Percentiles rank a stretch among this genome's conserved stretches.
These are phyloP conservation scores for Rafetus swinhoei DNA, from an alignment of 2,113 vertebrate genomes.

Conservation along the genomic window DNA sequence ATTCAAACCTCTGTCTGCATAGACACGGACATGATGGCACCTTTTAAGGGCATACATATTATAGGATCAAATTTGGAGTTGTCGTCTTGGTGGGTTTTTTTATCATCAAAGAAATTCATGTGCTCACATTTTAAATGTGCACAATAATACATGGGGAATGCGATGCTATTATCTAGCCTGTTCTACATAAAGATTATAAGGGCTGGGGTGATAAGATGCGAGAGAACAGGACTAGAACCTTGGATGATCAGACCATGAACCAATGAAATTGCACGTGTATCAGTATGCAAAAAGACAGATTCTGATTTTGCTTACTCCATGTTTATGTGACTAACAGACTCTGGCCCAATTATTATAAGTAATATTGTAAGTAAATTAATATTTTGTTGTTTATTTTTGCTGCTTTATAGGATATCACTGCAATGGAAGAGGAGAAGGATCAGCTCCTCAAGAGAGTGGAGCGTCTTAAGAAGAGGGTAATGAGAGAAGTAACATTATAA, in stretches of 20 bases:
- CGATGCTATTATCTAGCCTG: conserved; percentile 52
- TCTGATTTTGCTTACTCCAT: neutral
- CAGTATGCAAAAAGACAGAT: neutral
- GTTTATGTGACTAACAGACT: neutral
- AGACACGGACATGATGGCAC: neutral
- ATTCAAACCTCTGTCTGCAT: neutral
- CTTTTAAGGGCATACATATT: conserved; percentile 25
- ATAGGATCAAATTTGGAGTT: conserved; percentile 23
- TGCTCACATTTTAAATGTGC: conserved; percentile 64
- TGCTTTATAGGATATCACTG: conserved; percentile 89
- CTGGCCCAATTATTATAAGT: neutral
- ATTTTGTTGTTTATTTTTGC: neutral
- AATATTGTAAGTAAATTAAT: neutral
- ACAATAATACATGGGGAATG: conserved; percentile 29
- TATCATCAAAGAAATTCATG: conserved; percentile 50
- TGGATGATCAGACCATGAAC: conserved; percentile 33
- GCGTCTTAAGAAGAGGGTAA: conserved; percentile 94
- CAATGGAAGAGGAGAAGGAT: conserved; percentile 98
- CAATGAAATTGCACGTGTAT: conserved; percentile 1
- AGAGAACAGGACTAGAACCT: conserved; percentile 28
- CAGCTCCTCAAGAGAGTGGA: conserved; percentile 96
- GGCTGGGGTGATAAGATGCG: conserved; percentile 22
- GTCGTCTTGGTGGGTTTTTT: conserved; percentile 3
- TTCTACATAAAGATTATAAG: conserved; percentile 38
- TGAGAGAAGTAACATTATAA: conserved; percentile 55